A percentile compares a stretch with the other conserved stretches of the same genome.
Conservation (phyloP, 2,888 invertebrate genomes). For the Schizaphis graminum region DNA sequence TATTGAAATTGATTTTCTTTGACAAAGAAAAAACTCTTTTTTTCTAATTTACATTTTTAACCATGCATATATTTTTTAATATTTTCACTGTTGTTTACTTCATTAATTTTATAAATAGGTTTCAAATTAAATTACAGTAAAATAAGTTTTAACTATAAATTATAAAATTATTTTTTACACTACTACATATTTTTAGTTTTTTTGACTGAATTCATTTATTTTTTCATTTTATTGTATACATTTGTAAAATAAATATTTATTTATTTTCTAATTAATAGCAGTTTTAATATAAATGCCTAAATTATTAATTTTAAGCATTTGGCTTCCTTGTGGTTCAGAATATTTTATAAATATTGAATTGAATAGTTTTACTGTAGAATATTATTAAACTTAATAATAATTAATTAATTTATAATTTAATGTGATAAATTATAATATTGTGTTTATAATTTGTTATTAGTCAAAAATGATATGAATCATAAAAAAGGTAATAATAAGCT, state of each 20-base stretch:
- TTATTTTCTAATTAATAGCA: not conserved
- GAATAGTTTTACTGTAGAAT: not conserved
- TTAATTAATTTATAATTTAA: not conserved
- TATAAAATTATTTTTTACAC: not conserved
- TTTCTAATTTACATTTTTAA: not conserved
- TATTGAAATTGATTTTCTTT: not conserved
- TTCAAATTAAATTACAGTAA: not conserved
- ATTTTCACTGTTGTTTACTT: not conserved
- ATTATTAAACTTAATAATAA: not conserved
- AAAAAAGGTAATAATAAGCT: not conserved
- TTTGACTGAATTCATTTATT: constrained; percentile 2
- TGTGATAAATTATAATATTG: not conserved
- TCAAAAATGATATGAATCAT: not conserved
- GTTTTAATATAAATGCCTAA: not conserved
- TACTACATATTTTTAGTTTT: not conserved
- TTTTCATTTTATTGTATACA: constrained; percentile 17
- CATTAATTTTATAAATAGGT: not conserved
- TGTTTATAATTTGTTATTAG: not conserved
- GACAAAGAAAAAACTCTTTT: not conserved
- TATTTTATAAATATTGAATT: not conserved
- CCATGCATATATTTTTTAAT: not conserved
- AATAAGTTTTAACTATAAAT: not conserved
- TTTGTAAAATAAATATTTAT: not conserved
- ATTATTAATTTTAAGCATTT: not conserved
- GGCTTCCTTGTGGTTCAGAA: not conserved